These are phyloP conservation scores for Perodicticus potto DNA, from an alignment of 2,797 vertebrate genomes.

Conservation along the genomic window DNA sequence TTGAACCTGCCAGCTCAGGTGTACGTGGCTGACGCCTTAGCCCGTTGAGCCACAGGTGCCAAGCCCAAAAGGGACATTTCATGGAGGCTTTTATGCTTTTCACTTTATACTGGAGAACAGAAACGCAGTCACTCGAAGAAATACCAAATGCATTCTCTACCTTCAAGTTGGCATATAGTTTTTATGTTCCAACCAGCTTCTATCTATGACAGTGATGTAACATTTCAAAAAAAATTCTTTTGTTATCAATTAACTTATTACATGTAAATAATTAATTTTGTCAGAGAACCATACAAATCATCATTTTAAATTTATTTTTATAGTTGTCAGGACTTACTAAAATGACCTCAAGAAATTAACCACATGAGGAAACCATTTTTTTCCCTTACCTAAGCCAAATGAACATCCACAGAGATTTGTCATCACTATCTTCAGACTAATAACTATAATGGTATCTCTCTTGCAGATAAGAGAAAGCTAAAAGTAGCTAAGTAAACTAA, in stretches of 20 bases:
- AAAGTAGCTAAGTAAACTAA: not conserved
- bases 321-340: slow-evolving; percentile 11
- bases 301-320: slow-evolving; percentile 53
- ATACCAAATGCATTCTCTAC: not conserved
- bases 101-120: not conserved
- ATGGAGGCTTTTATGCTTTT: not conserved
- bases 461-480: not conserved
- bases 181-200: not conserved
- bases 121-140: not conserved
- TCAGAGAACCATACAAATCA: not conserved
- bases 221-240: slow-evolving; percentile 23
- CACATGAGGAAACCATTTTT: not conserved
- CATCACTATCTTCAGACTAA: not conserved
- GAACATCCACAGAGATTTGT: not conserved
- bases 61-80: too few species aligned
- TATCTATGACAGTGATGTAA: not conserved
- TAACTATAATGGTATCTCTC: not conserved
- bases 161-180: not conserved
- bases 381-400: not conserved
- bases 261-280: slow-evolving; percentile 22
- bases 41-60: too few species aligned
- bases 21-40: too few species aligned
- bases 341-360: slow-evolving; percentile 19
- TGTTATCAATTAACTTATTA: not conserved
- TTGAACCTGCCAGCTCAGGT: too few species aligned